Evolutionary conservation across 2,888 invertebrate species (phyloP).

Genomic region (Drosophila emarginata): DNA sequence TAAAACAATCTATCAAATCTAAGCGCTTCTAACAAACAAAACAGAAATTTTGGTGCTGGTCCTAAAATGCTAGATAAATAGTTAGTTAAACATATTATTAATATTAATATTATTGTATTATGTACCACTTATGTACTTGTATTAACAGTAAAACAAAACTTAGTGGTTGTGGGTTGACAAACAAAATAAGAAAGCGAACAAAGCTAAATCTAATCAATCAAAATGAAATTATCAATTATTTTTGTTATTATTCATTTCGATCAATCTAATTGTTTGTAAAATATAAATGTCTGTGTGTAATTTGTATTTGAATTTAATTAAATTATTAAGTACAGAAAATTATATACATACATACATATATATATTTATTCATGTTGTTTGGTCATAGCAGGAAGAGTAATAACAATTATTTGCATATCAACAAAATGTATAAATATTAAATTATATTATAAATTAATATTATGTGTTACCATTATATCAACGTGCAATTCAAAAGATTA

Average conservation of each 20-base stretch:
- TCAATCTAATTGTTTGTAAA: slow-evolving; percentile 27
- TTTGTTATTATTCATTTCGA: slow-evolving; percentile 32
- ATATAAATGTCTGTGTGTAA: slow-evolving; percentile 31
- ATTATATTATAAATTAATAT: slow-evolving; percentile 21
- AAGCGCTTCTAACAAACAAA: slow-evolving; percentile 64
- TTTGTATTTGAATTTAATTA: slow-evolving; percentile 23
- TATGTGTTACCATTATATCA: slow-evolving; percentile 29
- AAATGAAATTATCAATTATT: slow-evolving; percentile 40
- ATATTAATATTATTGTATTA: slow-evolving; percentile 27
- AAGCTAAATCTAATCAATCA: slow-evolving; percentile 5
- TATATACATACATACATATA: slow-evolving; percentile 15
- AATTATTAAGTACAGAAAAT: slow-evolving; percentile 4
- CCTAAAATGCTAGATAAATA: slow-evolving; percentile 31
- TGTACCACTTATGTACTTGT: slow-evolving; percentile 1
- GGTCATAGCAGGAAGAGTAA: slow-evolving; percentile 34
- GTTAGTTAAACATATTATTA: slow-evolving; percentile 13
- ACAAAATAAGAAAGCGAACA: slow-evolving; percentile 32
- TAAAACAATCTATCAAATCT: slow-evolving; percentile 35
- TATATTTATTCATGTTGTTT: slow-evolving; percentile 48
- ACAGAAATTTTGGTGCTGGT: slow-evolving; percentile 62
- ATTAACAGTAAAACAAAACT: slow-evolving; percentile 43
- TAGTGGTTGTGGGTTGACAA: slow-evolving; percentile 63
- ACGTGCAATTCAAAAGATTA: slow-evolving; percentile 59
- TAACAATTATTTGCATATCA: slow-evolving; percentile 71
- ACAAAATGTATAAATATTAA: neutral